These are phyloP conservation scores for Eristalis arbustorum DNA, from an alignment of 2,888 invertebrate genomes.

Conservation along the genomic window DNA sequence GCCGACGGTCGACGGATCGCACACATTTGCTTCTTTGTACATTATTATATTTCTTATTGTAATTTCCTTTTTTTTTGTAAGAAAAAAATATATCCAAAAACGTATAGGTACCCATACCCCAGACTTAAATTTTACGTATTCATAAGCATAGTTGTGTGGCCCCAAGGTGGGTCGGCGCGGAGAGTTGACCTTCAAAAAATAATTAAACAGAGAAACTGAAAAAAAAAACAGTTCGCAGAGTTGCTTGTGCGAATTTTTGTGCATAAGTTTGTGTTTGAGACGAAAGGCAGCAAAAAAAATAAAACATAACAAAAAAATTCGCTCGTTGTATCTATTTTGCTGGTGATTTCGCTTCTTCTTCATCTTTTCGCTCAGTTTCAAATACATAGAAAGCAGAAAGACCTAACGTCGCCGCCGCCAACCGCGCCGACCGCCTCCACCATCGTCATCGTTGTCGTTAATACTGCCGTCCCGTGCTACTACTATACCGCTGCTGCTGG, in stretches of 20 bases:
- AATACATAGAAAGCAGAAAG: conserved; percentile 69
- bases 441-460: conserved; percentile 17
- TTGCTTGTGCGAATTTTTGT: conserved; percentile 67
- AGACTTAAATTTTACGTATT: conserved; percentile 43
- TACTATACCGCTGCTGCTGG: conserved; percentile 36
- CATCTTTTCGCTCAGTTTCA: conserved; percentile 68
- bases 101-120: conserved; percentile 36
- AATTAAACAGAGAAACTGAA: conserved; percentile 73
- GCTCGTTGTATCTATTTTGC: conserved; percentile 69
- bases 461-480: conserved; percentile 57
- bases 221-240: conserved; percentile 63
- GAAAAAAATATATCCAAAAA: conserved; percentile 3
- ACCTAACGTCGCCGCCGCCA: conserved; percentile 61
- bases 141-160: conserved; percentile 13
- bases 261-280: conserved; percentile 64
- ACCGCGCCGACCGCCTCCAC: conserved; percentile 36
- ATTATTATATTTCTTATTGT: conserved; percentile 61
- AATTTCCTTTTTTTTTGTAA: conserved; percentile 44
- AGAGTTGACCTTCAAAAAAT: conserved; percentile 80
- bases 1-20: conserved; percentile 59
- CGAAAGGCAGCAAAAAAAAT: conserved; percentile 26
- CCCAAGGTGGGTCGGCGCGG: conserved; percentile 72
- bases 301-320: conserved; percentile 30
- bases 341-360: conserved; percentile 66
- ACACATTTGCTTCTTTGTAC: conserved; percentile 58